Evolutionary conservation across 2,113 vertebrate genomes (phyloP), one percentile per base, ranked within the genome.

Genomic region (Corvus cornix): DNA sequence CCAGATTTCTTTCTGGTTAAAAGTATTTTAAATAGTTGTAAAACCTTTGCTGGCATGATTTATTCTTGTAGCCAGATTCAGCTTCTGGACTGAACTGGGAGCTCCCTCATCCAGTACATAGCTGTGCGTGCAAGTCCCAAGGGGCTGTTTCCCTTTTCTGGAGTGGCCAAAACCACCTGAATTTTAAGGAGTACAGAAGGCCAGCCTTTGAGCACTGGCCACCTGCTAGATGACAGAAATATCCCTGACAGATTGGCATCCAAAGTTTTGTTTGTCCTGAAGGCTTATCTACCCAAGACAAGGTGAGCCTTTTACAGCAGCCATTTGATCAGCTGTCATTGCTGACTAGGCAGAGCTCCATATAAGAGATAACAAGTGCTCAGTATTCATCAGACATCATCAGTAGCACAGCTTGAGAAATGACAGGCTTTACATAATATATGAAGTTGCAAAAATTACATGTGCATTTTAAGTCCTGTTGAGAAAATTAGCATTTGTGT

Each of bases 401-500:
- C 87, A 92, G 94, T 58, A 76, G 59, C 86, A 88, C 68, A 85
- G 84, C 63, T 91, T 96, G 91, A 95, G 73, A 95, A 92, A 91
- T 79, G 21, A 96, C 78, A 96, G 67, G 39, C 63, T 97, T 93
- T 93, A 95, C 87, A 91, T 89, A 95, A 90, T 51, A 93, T 33
- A 92, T 48, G 64, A 89, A 97, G 89, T 46, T 75, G 86, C 72
- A 89, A 97, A 97, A 97, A 89, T 72, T 78, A 72, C n/a, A 82
- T 6, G 17, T n/a, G 43, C 67, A 21, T 78, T 96, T 89, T 91
- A 85, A 96, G 86, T 51, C 16, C 39, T 75, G 35, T 33, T 84
- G 90, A 94, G 87, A 86, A 96, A 97, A 97, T 95, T n/a, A 93
- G 79, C 78, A 84, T 94, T 92, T 86, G 46, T 89, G 87, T 96